Percentiles rank a stretch among this genome's conserved stretches.
These are phyloP conservation scores for Rhinoptilus africanus DNA, from an alignment of 2,113 vertebrate genomes.

Conservation along the genomic window DNA sequence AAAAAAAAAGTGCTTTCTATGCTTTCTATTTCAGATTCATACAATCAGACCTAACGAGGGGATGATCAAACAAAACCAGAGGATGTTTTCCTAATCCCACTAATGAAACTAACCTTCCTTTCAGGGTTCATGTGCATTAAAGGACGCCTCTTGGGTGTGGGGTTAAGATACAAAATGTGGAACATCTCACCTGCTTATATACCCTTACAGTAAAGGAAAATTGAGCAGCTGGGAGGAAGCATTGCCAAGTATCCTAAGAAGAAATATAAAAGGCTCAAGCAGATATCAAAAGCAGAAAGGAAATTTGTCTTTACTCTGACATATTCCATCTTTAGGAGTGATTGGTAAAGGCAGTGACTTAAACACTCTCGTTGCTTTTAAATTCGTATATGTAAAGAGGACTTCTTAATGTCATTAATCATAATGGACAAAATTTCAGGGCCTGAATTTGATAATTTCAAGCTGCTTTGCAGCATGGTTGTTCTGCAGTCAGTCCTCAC, in stretches of 20 bases:
- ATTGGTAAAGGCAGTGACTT: neutral
- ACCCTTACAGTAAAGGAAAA: neutral
- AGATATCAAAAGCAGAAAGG: neutral
- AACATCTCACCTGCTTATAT: neutral
- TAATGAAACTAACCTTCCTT: constrained; percentile 50
- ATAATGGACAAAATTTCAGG: neutral
- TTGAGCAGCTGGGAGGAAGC: neutral
- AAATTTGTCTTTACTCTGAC: neutral
- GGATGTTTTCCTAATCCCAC: constrained; percentile 5
- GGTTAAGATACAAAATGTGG: neutral
- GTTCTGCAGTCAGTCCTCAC: neutral
- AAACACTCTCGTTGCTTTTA: neutral
- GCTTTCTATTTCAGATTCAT: constrained; percentile 5
- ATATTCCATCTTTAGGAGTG: neutral
- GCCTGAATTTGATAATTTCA: neutral
- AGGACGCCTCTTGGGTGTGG: neutral
- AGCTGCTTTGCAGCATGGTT: neutral
- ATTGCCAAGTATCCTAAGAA: neutral
- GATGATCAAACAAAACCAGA: constrained; percentile 23
- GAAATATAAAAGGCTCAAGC: neutral
- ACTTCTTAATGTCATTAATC: neutral
- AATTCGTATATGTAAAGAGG: neutral
- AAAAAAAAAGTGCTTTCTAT: neutral
- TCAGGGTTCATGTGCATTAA: constrained; percentile 2
- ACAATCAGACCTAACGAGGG: neutral